A percentile compares a stretch with the other conserved stretches of the same genome.
Evolutionary conservation across 1,140 invertebrate species (phyloP).

Genomic region (Dinothrombium tinctorium): DNA sequence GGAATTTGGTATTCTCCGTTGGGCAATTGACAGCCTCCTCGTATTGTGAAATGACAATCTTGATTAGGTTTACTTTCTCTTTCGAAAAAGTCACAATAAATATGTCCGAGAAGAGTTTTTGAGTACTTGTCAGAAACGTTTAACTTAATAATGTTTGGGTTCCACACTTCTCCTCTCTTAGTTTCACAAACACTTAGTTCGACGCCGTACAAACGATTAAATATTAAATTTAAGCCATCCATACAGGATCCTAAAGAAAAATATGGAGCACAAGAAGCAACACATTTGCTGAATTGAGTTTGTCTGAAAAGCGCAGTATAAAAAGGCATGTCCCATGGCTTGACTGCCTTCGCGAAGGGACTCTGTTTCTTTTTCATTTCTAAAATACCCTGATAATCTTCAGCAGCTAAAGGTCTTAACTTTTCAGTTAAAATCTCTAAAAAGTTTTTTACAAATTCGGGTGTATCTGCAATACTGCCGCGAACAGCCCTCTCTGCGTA

Average conservation of each 20-base stretch:
- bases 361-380: conserved; percentile 38
- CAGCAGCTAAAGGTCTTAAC: conserved; percentile 16
- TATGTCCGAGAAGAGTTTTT: conserved; percentile 59
- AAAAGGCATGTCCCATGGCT: conserved; percentile 64
- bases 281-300: conserved; percentile 16
- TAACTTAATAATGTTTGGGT: conserved; percentile 63
- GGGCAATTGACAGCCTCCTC: conserved; percentile 52
- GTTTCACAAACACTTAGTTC: conserved; percentile 41
- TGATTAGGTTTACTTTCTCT: conserved; percentile 69
- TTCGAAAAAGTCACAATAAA: conserved; percentile 94
- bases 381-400: conserved; percentile 38
- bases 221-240: conserved; percentile 73
- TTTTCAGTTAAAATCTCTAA: conserved; percentile 46
- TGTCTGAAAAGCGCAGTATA: conserved; percentile 18
- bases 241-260: conserved; percentile 85
- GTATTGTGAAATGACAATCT: conserved; percentile 96
- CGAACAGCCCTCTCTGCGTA: conserved; percentile 68
- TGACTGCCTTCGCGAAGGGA: conserved; percentile 23
- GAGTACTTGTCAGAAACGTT: conserved; percentile 40
- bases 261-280: conserved; percentile 48
- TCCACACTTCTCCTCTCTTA: conserved; percentile 55
- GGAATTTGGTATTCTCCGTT: conserved; percentile 32
- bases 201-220: conserved; percentile 53
- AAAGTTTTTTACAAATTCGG: conserved; percentile 51
- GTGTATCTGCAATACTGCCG: conserved; percentile 56